These are phyloP conservation scores for Esox lucius DNA, from an alignment of 2,797 vertebrate species.

Conservation along the genomic window DNA sequence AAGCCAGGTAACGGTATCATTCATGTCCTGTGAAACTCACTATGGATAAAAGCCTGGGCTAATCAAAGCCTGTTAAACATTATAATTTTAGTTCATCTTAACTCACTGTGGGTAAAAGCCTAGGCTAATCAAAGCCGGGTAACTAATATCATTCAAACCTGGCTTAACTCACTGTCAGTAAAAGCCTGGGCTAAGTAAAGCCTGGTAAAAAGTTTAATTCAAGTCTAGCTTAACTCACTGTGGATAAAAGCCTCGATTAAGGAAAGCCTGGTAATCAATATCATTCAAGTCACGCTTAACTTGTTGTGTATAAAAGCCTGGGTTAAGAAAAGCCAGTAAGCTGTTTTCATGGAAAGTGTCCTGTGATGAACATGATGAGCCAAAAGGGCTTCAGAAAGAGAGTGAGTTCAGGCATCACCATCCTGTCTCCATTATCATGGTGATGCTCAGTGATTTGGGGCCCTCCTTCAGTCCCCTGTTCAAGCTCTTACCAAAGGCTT, in stretches of 20 bases:
- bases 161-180: too few relatives aligned
- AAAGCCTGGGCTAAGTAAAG: too few relatives aligned
- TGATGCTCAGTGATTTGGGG: slow-evolving; percentile 24
- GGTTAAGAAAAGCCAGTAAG: too few relatives aligned
- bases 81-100: not conserved
- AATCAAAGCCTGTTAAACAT: too few relatives aligned
- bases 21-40: not conserved
- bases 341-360: not conserved
- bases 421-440: slow-evolving; percentile 20
- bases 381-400: not conserved
- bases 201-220: too few relatives aligned
- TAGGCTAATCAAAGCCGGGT: not conserved
- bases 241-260: not conserved
- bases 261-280: not conserved
- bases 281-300: too few relatives aligned
- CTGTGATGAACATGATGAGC: not conserved
- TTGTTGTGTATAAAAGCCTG: too few relatives aligned
- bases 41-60: not conserved
- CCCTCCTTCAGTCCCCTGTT: slow-evolving; percentile 35
- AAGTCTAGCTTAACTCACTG: too few relatives aligned
- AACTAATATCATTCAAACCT: too few relatives aligned
- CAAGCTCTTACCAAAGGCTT: slow-evolving; percentile 56
- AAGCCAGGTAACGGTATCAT: not conserved
- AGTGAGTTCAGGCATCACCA: slow-evolving; percentile 28
- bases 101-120: not conserved